Base-by-base conservation (phyloP, 2,888 invertebrate species). In the Ophion obscuratus region DNA sequence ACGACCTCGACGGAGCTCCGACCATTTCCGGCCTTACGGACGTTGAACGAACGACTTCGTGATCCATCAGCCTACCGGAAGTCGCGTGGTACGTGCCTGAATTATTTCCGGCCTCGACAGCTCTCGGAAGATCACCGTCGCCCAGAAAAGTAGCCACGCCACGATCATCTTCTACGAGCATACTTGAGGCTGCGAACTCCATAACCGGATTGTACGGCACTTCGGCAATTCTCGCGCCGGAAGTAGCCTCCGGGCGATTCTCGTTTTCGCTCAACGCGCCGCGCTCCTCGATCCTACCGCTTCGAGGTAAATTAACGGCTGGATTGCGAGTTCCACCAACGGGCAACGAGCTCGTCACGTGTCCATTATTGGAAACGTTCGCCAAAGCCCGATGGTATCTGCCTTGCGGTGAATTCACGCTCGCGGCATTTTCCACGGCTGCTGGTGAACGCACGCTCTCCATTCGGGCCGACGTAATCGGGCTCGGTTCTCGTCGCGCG, bases 331-430 rank as follows among this genome's bases (percentile, higher is more conserved):
- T 62, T 36, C 76, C 83, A 53, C 59, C 68, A 7, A 89, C 67
- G 1, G 84, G 31, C 27, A 80, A 81, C 5, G 89, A 81, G 40
- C 88, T 81, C 31, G 88, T 85, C 4, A 90, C 27, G 79, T 87
- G 84, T 2, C 76, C 76, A n/a, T 89, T 84, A 44, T 86, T 87
- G 11, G 85, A 76, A 44, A 90, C 81, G 68, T 90, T 91, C 31
- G 87, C 81, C 6, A 92, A 66, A 2, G 85, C 87, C 74, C 87
- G 88, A 74, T 91, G 90, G 84, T 91, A 92, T 67, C 89, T 87
- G 27, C 88, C 90, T 66, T 86, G 77, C 24, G 83, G 87, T 0
- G 83, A 82, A 74, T 87, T 88, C 61, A 82, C 61, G 57, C 88
- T 87, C 17, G 73, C 71, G 10, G 77, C 64, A 36, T 83, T 86